Base-by-base conservation (phyloP, 2,888 invertebrate genomes). In the Pristionchus arcanus region DNA sequence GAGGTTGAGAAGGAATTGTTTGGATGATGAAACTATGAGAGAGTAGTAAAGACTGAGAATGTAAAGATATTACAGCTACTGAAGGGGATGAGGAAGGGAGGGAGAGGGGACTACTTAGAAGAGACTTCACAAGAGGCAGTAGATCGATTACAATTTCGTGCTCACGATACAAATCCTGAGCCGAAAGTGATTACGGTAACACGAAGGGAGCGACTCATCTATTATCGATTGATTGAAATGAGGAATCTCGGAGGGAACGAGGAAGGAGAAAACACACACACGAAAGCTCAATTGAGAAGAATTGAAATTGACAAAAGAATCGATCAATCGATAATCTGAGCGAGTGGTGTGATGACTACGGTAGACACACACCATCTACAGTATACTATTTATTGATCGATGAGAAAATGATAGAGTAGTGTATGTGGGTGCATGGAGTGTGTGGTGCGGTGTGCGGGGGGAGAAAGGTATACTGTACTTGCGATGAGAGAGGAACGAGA, bases 201-300 rank as follows among this genome's bases (percentile, higher is more conserved):
- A 53, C 83, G 83, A 83, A 28, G 53, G 83, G 55, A 42, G 83
- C 53, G 28, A 42, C 37, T 77, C 77, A 42, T 77, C 77, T 77
- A 77, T 77, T 77, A 77, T 77, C 77, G 83, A 83, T 83, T 83
- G 53, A 53, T 28, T 55, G 55, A 55, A 83, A 81, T 81, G 53
- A 83, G 83, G 83, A 83, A 83, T 83, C 53, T 53, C 53, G 31
- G 81, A 81, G 81, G 49, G n/a, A 49, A 28, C n/a, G 42, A 25
- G 15, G 81, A 83, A 83, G 34, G 42, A 74, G n/a, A 49, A 55
- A 37, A 77, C 77, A 77, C 77, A 77, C 77, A 77, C 55, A 53
- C 83, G 83, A 83, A 83, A 83, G 83, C 83, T 83, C 83, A 83
- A 83, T 55, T 83, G 77, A 77, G 77, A 83, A 55, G 42, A 49